A percentile compares a stretch with the other conserved stretches of the same genome.
phyloP scores from a whole-genome alignment of 2,113 vertebrate species.

The Spea bombifrons region DNA sequence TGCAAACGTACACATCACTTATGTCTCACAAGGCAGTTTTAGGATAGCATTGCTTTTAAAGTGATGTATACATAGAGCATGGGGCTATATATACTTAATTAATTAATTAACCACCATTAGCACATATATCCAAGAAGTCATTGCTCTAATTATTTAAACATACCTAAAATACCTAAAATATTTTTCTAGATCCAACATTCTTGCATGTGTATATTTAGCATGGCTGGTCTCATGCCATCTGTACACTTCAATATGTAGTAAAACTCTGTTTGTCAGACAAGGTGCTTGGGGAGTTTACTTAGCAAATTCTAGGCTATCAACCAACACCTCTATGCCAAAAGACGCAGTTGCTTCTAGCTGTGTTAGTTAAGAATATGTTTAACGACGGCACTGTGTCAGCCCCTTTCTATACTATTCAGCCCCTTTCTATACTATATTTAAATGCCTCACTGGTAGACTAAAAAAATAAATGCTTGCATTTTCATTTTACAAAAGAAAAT shows the following conservation, averaged over 20 bases:
- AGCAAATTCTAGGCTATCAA: slow-evolving; percentile 11
- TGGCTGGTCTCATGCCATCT: slow-evolving; percentile 25
- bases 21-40: no score
- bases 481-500: background rate
- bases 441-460: no score
- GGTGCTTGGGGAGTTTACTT: slow-evolving; percentile 29
- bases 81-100: no score
- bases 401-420: background rate
- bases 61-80: no score
- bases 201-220: slow-evolving; percentile 9
- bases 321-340: slow-evolving; percentile 15
- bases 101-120: no score
- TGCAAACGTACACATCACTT: no score
- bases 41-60: no score
- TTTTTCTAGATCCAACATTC: slow-evolving; percentile 10
- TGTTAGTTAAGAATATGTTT: background rate
- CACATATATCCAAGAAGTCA: no score
- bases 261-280: slow-evolving; percentile 30
- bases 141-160: no score
- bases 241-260: slow-evolving; percentile 4
- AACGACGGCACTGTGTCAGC: no score
- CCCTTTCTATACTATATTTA: no score
- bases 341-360: background rate
- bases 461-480: background rate
- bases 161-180: no score